Conservation (phyloP, 2,113 vertebrate species). For the Noctilio leporinus region DNA sequence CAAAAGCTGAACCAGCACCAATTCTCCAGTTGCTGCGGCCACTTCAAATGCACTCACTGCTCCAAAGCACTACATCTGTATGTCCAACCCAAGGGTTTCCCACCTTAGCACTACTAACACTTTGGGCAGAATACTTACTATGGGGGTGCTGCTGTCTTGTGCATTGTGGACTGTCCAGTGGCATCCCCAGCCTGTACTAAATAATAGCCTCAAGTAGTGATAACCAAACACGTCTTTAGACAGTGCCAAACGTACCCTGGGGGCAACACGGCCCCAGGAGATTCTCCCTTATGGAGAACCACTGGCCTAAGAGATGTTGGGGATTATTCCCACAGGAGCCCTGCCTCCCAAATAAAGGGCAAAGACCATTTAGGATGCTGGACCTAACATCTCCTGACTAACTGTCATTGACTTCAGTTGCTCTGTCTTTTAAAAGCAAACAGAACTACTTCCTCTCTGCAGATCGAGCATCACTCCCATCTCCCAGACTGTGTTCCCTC, state of each 20-base stretch:
- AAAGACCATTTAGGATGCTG: neutral
- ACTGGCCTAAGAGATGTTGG: neutral
- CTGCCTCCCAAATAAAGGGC: neutral
- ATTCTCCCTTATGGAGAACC: neutral
- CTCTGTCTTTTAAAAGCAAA: neutral
- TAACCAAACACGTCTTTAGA: neutral
- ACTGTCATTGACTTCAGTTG: neutral
- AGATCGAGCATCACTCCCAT: neutral
- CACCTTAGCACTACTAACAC: neutral
- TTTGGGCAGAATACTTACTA: no score
- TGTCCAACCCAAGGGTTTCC: neutral
- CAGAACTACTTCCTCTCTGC: neutral
- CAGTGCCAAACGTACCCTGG: neutral
- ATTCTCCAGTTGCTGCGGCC: neutral
- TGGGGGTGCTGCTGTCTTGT: neutral
- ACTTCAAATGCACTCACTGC: neutral
- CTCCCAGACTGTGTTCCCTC: neutral
- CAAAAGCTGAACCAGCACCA: neutral
- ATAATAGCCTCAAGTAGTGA: neutral
- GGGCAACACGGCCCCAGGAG: neutral
- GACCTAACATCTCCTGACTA: neutral
- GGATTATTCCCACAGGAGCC: neutral
- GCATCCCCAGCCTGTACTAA: neutral
- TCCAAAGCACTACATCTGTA: neutral
- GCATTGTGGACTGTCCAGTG: neutral